Evolutionary conservation across 2,113 vertebrate genomes (phyloP).

Genomic region (Xenus cinereus): DNA sequence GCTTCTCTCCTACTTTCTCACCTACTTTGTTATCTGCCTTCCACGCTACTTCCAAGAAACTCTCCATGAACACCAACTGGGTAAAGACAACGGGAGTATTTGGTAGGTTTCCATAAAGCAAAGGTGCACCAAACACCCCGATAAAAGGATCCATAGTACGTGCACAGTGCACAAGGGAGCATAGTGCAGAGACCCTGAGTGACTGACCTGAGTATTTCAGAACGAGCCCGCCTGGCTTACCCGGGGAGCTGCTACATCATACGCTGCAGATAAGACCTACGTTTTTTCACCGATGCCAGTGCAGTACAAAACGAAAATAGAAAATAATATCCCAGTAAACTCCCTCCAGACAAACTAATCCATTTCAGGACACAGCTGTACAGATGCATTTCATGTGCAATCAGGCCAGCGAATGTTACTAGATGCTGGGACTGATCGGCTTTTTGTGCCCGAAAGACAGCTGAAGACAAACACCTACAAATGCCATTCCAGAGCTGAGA

Average conservation of each 20-base stretch:
- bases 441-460: not conserved
- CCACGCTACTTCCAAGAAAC: not conserved
- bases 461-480: not conserved
- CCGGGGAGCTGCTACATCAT: not conserved
- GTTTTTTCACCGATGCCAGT: fast-evolving
- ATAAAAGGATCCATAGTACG: fast-evolving
- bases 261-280: not conserved
- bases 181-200: not conserved
- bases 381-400: not conserved
- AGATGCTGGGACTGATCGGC: not conserved
- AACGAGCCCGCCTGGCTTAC: not conserved
- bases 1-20: not conserved
- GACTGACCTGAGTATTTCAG: not conserved
- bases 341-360: not conserved
- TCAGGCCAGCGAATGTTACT: not conserved
- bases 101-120: not conserved
- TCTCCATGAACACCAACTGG: not conserved
- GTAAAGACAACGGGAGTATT: not conserved
- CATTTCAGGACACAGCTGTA: not conserved
- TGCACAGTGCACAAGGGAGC: no score
- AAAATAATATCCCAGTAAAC: not conserved
- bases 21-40: not conserved
- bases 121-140: not conserved
- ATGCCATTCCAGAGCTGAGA: not conserved
- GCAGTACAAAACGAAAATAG: not conserved